Evolutionary conservation across 2,888 invertebrate species (phyloP), one percentile per base, ranked within the genome.

Genomic region (Ctenicera cuprea): DNA sequence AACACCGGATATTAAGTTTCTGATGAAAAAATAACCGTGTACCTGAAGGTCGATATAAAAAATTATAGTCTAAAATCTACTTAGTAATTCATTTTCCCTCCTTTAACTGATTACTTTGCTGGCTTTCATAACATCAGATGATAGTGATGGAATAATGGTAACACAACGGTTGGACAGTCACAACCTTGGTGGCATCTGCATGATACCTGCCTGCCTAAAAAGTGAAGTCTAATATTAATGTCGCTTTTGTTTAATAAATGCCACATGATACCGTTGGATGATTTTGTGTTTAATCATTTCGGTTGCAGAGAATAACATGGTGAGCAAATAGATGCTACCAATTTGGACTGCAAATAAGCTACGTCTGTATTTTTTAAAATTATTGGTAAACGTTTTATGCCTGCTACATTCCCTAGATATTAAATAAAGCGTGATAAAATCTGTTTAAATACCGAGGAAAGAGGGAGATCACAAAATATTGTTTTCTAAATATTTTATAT

Each of bases 161-260:
- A 68, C 54, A 57, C 18, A 50, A 69, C 65, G 73, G 70, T 48
- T 70, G 69, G 66, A 41, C 54, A 61, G 52, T 9, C 70, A 74
- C 73, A 50, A 50, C 73, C 73, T 74, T 74, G 70, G 26, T 69
- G 64, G 20, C 50, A 50, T 50, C 20, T 64, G 48, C n/a, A 30
- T 63, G 48, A 12, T 26, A 48, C n/a, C 18, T 26, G 26, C 22
- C 52, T 48, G 18, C 26, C 33, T 45, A 45, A 43, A 33, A 63
- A 62, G 8, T 62, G 5, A 64, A 22, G 48, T 48, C 9, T 48
- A 50, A 64, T 18, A 30, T 30, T 64, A 50, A 48, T 16, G 48
- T 18, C 11, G 5, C 37, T 62, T 38, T 62, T 61, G 38, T 38
- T 22, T 41, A 57, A 38, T 41, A 41, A 48, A 48, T 48, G 16